phyloP scores from a whole-genome alignment of 2,888 invertebrate species.

The Urechis unicinctus region DNA sequence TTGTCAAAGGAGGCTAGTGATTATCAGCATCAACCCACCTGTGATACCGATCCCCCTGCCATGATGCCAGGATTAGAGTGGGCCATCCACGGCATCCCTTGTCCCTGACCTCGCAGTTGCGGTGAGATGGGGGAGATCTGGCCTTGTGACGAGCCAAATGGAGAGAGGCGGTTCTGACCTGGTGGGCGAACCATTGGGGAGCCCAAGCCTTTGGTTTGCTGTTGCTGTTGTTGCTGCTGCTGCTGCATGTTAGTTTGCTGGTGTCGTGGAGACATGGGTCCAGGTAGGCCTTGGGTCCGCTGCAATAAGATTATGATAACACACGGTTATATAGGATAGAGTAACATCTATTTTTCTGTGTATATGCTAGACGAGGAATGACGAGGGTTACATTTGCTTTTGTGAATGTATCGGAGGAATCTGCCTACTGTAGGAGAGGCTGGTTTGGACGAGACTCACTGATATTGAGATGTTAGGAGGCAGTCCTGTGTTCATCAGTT shows the following conservation, averaged over 20 bases:
- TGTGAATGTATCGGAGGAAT: not conserved
- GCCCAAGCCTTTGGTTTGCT: conserved; percentile 15
- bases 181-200: no score
- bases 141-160: conserved; percentile 2
- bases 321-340: no score
- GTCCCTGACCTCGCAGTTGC: not conserved
- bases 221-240: not conserved
- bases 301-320: no score
- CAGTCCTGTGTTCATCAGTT: conserved; percentile 75
- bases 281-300: conserved; percentile 38
- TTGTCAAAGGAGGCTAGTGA: no score
- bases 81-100: conserved; percentile 12
- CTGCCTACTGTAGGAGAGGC: not conserved
- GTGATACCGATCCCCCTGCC: conserved; percentile 16
- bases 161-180: conserved; percentile 4
- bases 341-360: no score
- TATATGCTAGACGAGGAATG: no score
- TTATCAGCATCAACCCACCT: conserved; percentile 15
- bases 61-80: conserved; percentile 15
- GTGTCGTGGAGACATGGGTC: conserved; percentile 37
- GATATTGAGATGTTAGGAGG: conserved; percentile 85
- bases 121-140: conserved; percentile 1
- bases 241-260: conserved; percentile 30
- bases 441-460: conserved; percentile 32
- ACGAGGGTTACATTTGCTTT: no score